phyloP scores from a whole-genome alignment of 1,140 invertebrate species.

The Papilio machaon region DNA sequence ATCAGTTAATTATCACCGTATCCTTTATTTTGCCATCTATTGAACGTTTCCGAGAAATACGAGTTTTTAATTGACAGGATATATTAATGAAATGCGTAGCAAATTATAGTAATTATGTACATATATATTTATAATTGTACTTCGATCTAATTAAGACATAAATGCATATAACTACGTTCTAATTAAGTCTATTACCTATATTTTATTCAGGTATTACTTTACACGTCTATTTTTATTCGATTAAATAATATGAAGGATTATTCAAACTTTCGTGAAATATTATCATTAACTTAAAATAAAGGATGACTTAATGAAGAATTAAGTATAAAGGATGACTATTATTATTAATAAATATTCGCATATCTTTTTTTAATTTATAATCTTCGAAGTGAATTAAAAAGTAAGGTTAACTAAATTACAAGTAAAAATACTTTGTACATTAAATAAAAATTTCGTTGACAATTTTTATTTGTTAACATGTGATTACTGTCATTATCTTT shows the following conservation, averaged over 20 bases:
- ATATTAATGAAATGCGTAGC: slow-evolving; percentile 33
- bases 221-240: neutral
- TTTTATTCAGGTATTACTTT: neutral
- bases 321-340: too few species aligned
- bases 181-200: neutral
- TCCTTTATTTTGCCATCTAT: slow-evolving; percentile 32
- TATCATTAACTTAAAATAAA: too few species aligned
- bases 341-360: too few species aligned
- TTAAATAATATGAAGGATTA: neutral
- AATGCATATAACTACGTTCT: neutral
- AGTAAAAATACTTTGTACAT: too few species aligned
- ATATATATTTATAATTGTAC: slow-evolving; percentile 18
- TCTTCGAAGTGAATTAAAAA: too few species aligned
- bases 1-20: slow-evolving; percentile 4
- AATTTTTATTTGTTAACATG: neutral
- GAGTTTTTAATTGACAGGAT: slow-evolving; percentile 26
- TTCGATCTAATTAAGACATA: slow-evolving; percentile 29
- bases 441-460: too few species aligned
- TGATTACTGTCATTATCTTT: too few species aligned
- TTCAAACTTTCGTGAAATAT: too few species aligned
- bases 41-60: slow-evolving; percentile 19
- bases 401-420: too few species aligned
- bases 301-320: too few species aligned
- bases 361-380: too few species aligned
- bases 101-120: slow-evolving; percentile 12